Percentiles rank a stretch among this genome's conserved stretches.
Conservation (phyloP, 2,888 invertebrate species). For the Eutolmus rufibarbis region DNA sequence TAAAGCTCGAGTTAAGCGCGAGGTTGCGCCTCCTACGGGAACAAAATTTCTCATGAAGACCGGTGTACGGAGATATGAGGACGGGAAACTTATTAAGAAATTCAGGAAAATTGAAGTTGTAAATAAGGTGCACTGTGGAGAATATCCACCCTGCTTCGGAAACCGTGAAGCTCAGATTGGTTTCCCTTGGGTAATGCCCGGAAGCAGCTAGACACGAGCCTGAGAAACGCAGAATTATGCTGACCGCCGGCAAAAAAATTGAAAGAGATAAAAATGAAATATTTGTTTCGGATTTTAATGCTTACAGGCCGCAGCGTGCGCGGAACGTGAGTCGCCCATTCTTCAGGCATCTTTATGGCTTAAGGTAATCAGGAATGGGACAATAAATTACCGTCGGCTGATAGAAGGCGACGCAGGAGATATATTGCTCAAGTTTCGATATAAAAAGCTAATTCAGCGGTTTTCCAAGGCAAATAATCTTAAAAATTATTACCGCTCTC, state of each 20-base stretch:
- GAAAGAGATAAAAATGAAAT: background rate
- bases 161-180: background rate
- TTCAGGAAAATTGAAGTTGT: slow-evolving; percentile 27
- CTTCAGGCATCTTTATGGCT: background rate
- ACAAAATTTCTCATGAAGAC: slow-evolving; percentile 2
- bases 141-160: background rate
- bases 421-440: background rate
- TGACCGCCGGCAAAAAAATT: background rate
- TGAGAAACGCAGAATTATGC: background rate
- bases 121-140: background rate
- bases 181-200: background rate
- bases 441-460: background rate
- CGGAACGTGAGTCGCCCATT: background rate
- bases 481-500: background rate
- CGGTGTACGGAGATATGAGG: background rate
- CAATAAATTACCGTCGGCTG: background rate
- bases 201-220: background rate
- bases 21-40: background rate
- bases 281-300: background rate
- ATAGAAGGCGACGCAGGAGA: background rate
- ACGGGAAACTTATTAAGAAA: slow-evolving; percentile 28
- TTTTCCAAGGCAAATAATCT: background rate
- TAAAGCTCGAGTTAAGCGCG: background rate
- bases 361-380: background rate
- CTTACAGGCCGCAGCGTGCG: background rate